Conservation (phyloP, 2,113 vertebrate species). For the Patagioenas fasciata region DNA sequence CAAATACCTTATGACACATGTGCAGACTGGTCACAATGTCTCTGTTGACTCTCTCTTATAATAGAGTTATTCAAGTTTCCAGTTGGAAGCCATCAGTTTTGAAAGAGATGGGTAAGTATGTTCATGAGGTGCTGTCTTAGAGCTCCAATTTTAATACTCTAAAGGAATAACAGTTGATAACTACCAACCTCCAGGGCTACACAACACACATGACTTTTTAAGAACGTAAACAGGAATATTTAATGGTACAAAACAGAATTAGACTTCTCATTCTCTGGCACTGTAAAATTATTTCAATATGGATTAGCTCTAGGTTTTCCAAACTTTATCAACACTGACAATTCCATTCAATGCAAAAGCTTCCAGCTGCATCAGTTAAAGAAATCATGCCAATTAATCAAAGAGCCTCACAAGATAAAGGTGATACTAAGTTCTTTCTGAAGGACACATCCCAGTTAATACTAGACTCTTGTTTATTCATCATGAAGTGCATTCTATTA, state of each 20-base stretch:
- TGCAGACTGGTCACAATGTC: background rate
- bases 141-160: background rate
- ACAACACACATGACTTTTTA: background rate
- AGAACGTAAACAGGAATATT: background rate
- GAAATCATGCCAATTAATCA: background rate
- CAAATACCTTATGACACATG: background rate
- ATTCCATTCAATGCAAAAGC: background rate
- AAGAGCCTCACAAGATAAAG: background rate
- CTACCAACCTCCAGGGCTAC: background rate
- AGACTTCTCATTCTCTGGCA: background rate
- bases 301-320: background rate
- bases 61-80: conserved; percentile 5
- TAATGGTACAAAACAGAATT: background rate
- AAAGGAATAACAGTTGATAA: background rate
- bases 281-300: background rate
- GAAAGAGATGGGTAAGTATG: background rate
- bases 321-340: background rate
- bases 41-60: background rate
- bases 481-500: background rate
- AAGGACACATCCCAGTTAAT: background rate
- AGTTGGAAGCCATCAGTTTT: background rate
- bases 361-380: background rate
- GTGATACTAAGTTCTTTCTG: background rate
- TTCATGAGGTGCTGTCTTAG: background rate
- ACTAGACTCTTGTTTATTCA: background rate